A percentile compares a stretch with the other conserved stretches of the same genome.
These are phyloP conservation scores for Lucifuga dentata DNA, from an alignment of 2,113 vertebrate genomes.

Conservation along the genomic window DNA sequence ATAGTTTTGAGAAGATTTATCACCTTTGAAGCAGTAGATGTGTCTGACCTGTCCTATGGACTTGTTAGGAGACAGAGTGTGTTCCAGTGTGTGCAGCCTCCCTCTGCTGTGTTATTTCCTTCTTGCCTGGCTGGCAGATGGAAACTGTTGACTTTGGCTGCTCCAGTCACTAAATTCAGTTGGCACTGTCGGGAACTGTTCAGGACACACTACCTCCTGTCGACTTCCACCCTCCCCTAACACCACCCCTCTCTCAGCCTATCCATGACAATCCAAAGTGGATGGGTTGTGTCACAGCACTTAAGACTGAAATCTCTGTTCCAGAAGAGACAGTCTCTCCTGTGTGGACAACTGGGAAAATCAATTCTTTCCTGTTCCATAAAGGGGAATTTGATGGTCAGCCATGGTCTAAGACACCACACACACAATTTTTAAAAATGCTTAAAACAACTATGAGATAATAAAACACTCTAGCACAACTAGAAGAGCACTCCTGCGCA, in stretches of 20 bases:
- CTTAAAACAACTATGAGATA: neutral
- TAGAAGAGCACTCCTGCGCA: no score
- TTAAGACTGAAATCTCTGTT: slow-evolving; percentile 4
- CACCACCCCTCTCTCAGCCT: slow-evolving; percentile 54
- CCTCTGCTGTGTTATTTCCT: slow-evolving; percentile 62
- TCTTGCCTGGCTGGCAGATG: slow-evolving; percentile 55
- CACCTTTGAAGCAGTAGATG: neutral
- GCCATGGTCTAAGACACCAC: no score
- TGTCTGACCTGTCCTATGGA: slow-evolving; percentile 1
- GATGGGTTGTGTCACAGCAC: slow-evolving; percentile 26
- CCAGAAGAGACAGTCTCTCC: neutral
- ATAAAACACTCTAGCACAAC: neutral
- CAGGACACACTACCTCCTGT: slow-evolving; percentile 65
- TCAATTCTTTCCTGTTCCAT: neutral
- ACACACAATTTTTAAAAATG: no score
- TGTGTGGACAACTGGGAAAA: neutral
- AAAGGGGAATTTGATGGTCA: no score
- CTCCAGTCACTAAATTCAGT: slow-evolving; percentile 57
- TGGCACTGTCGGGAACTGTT: slow-evolving; percentile 63
- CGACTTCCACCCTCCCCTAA: slow-evolving; percentile 44
- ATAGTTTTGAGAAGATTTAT: no score
- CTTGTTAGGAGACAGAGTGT: slow-evolving; percentile 13
- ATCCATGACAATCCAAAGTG: slow-evolving; percentile 33
- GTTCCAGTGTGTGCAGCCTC: slow-evolving; percentile 25
- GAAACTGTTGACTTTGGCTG: slow-evolving; percentile 76